These are phyloP conservation scores for Pao palembangensis DNA, from an alignment of 2,113 vertebrate species.

Conservation along the genomic window DNA sequence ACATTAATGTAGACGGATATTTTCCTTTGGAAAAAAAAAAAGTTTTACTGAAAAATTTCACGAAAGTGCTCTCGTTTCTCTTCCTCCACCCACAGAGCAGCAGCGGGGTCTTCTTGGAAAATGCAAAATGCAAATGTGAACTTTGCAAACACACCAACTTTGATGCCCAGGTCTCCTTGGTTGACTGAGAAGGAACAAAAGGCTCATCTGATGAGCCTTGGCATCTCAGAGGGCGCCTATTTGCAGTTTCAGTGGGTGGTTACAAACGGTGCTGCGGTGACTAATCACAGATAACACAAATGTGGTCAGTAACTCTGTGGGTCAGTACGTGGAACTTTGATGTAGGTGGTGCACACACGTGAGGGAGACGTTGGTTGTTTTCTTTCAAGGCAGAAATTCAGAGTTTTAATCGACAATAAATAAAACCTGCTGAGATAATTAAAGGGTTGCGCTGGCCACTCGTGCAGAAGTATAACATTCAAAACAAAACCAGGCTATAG, in stretches of 20 bases:
- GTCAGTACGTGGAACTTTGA: conserved; percentile 24
- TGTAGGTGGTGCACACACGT: neutral
- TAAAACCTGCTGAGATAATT: no score
- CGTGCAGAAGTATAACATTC: no score
- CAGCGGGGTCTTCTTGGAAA: conserved; percentile 4
- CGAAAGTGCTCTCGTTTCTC: neutral
- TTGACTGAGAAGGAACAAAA: conserved; percentile 43
- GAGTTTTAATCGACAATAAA: no score
- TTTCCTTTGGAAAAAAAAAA: neutral
- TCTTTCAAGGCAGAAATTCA: no score
- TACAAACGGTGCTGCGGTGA: conserved; percentile 47
- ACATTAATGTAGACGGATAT: neutral
- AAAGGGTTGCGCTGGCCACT: no score
- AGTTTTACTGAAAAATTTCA: conserved; percentile 1
- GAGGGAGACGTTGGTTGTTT: neutral
- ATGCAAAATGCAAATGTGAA: conserved; percentile 73
- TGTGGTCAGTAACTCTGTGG: conserved; percentile 10
- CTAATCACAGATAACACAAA: conserved; percentile 30
- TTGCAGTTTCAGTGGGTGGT: conserved; percentile 50
- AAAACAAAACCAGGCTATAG: no score
- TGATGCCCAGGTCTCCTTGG: conserved; percentile 47
- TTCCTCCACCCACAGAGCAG: conserved; percentile 16
- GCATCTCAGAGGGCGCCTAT: conserved; percentile 56
- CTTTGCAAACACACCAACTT: conserved; percentile 58
- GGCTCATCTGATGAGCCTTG: conserved; percentile 24